Evolutionary conservation across 2,888 invertebrate species (phyloP), one percentile per base, ranked within the genome.

Genomic region (Abrostola tripartita): DNA sequence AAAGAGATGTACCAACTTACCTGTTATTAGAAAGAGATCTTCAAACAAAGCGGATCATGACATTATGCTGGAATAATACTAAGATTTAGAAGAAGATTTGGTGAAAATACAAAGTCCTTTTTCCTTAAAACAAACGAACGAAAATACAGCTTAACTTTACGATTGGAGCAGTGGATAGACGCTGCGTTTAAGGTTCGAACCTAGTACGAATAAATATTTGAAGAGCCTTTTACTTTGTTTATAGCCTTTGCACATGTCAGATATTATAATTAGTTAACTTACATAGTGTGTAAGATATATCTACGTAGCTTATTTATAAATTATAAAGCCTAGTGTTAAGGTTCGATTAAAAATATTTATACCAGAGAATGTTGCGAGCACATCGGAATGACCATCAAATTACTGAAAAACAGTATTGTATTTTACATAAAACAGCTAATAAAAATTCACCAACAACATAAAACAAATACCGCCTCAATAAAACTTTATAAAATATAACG

Each of bases 401-500:
- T 24, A 24, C 24, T 24, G 24, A 24, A 24, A 24, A 24, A 24
- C 24, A 24, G 24, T 24, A 24, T 24, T 24, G 24, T 24, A 24
- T 24, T 24, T 24, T 24, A 1, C 24, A 24, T 24, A 24, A 24
- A 24, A 24, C 24, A 24, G 24, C 24, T 24, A 24, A 24, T 24
- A 24, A 24, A 24, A 24, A 24, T 24, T 24, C 24, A 24, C 24
- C 24, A 24, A 24, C 24, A 24, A 24, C 24, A 24, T 24, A 24
- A 24, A 24, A 24, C 24, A 24, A 24, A 24, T 24, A 24, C 24
- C 50, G 40, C 67, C 52, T 63, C 54, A 60, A 78, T 52, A 61
- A 60, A 55, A 51, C 36, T 68, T 68, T 66, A 52, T 65, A 68
- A 74, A 76, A 73, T 72, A 75, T 68, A 37, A 68, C 58, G 36